Conservation (phyloP, 2,113 vertebrate genomes). For the Mormoops blainvillei region DNA sequence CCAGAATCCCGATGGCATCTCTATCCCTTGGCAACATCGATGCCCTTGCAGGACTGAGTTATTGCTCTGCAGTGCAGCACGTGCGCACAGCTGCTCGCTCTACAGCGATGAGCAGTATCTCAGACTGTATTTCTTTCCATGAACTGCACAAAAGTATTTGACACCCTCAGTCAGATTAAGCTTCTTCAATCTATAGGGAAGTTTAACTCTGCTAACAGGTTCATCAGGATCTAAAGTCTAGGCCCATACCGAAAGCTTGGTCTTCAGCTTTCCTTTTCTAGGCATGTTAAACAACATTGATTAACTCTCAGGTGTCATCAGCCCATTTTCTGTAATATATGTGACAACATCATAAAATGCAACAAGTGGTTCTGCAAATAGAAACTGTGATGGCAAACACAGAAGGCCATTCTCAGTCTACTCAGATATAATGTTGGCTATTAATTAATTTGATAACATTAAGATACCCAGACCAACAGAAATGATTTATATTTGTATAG, state of each 20-base stretch:
- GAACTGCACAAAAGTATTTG: neutral
- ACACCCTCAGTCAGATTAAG: neutral
- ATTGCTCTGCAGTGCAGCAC: neutral
- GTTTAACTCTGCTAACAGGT: neutral
- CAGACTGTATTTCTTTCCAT: neutral
- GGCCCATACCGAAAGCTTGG: neutral
- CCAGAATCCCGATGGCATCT: neutral
- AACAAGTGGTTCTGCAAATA: neutral
- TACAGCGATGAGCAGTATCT: neutral
- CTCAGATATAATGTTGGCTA: neutral
- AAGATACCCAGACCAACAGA: neutral
- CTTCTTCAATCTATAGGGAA: neutral
- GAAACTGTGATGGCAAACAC: neutral
- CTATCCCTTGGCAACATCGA: rapidly evolving
- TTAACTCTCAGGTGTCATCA: neutral
- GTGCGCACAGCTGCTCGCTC: neutral
- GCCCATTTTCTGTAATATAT: neutral
- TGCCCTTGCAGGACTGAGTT: neutral
- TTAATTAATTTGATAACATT: neutral
- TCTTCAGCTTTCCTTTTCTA: neutral
- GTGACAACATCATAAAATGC: neutral
- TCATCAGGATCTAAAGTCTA: neutral
- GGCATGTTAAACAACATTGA: neutral
- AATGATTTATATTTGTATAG: neutral
- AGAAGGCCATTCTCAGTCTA: neutral